Conservation (phyloP, 2,888 invertebrate species). For the Mesodorylaimus sp. region DNA sequence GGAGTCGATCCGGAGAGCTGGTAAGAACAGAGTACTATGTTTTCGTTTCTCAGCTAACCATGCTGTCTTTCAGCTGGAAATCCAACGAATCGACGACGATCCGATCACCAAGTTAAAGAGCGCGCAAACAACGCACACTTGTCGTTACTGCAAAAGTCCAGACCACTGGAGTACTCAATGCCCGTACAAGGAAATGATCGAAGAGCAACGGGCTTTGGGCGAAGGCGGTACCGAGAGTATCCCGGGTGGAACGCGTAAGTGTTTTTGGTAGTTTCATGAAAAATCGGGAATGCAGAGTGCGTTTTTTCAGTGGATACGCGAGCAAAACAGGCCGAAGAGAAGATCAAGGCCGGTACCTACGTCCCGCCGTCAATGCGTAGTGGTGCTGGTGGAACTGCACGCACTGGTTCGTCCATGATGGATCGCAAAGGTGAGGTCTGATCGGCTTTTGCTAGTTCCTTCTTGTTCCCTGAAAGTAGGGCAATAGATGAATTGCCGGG, state of each 20-base stretch:
- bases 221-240: constrained; percentile 12
- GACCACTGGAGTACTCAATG: constrained; percentile 97
- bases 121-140: constrained; percentile 46
- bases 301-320: constrained; percentile 15
- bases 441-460: neutral
- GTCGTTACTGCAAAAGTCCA: constrained; percentile 54
- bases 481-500: too few species aligned
- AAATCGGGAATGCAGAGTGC: constrained; percentile 11
- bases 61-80: constrained; percentile 2
- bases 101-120: neutral
- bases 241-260: too few species aligned
- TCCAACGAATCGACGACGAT: constrained; percentile 8
- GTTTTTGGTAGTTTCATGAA: too few species aligned
- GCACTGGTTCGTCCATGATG: neutral
- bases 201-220: constrained; percentile 6
- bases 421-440: neutral
- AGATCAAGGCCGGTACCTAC: constrained; percentile 34
- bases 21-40: neutral
- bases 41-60: neutral
- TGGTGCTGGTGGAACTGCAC: constrained; percentile 26
- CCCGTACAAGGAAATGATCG: constrained; percentile 73
- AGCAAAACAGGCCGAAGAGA: constrained; percentile 16
- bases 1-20: constrained; percentile 25
- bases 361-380: constrained; percentile 68
- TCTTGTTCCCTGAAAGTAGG: too few species aligned